phyloP scores from a whole-genome alignment of 2,797 vertebrate species.

The Onychomys leucogaster region DNA sequence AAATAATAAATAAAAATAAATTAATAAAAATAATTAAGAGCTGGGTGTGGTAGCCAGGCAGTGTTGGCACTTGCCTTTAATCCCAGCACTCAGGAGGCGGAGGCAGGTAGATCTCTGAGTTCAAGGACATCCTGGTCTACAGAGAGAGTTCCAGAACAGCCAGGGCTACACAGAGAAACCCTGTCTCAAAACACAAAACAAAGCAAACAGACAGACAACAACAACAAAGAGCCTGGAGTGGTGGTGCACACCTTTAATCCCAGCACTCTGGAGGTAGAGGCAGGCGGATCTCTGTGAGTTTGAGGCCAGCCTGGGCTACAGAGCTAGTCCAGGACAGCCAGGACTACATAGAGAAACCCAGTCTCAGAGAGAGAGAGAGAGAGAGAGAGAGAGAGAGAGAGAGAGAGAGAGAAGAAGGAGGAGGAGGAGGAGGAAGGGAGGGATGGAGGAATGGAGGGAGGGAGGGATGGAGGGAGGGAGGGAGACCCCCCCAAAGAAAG shows the following conservation, averaged over 20 bases:
- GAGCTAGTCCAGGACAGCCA: neutral
- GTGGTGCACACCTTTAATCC: neutral
- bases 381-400: neutral
- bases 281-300: neutral
- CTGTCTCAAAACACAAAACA: too few relatives aligned
- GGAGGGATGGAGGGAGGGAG: too few relatives aligned
- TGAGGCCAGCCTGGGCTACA: neutral
- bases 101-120: neutral
- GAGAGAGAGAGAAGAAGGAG: too few relatives aligned
- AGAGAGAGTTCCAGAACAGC: neutral
- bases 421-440: fast-evolving
- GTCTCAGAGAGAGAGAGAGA: neutral
- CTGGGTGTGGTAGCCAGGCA: neutral
- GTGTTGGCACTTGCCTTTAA: neutral
- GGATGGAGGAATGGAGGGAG: too few relatives aligned
- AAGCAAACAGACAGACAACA: too few relatives aligned
- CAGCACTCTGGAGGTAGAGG: neutral
- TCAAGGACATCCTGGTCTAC: neutral
- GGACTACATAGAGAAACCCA: neutral
- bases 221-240: neutral
- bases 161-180: neutral
- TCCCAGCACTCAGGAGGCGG: neutral
- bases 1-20: neutral
- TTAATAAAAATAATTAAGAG: neutral
- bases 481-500: neutral